phyloP scores from a whole-genome alignment of 2,888 invertebrate genomes.

The Leptopilina myrica region DNA sequence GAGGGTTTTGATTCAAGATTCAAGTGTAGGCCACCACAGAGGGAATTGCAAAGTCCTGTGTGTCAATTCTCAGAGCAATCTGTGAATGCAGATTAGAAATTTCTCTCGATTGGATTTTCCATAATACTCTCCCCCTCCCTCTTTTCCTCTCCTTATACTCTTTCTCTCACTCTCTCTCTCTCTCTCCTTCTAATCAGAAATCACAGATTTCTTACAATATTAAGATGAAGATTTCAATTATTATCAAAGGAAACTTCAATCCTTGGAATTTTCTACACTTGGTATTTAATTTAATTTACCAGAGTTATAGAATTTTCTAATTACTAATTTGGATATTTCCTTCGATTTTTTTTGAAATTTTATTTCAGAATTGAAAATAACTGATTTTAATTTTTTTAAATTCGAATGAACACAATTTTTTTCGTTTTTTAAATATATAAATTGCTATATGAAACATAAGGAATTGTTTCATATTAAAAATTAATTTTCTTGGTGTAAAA shows the following conservation, averaged over 20 bases:
- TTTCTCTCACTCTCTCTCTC: background rate
- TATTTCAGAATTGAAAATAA: no score
- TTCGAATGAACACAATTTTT: no score
- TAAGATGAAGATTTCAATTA: no score
- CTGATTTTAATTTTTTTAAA: no score
- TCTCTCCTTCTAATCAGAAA: conserved; percentile 1
- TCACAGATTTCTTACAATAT: background rate
- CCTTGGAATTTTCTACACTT: no score
- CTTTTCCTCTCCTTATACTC: background rate
- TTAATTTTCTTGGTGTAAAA: background rate
- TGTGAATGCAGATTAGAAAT: conserved; percentile 75
- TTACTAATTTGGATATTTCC: no score
- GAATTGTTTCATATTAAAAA: background rate
- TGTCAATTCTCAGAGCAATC: conserved; percentile 77
- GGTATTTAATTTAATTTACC: no score
- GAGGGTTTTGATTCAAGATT: conserved; percentile 66
- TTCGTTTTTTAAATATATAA: no score
- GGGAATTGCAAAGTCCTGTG: conserved; percentile 65
- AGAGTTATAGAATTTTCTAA: no score
- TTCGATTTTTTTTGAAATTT: no score
- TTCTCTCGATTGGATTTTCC: conserved; percentile 46
- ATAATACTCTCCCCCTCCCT: background rate
- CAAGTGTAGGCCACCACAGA: conserved; percentile 61
- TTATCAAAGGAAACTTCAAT: no score
- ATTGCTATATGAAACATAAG: no score